These are phyloP conservation scores for Meandrina meandrites DNA, from an alignment of 92 coral and sea anemone species.

Conservation along the genomic window DNA sequence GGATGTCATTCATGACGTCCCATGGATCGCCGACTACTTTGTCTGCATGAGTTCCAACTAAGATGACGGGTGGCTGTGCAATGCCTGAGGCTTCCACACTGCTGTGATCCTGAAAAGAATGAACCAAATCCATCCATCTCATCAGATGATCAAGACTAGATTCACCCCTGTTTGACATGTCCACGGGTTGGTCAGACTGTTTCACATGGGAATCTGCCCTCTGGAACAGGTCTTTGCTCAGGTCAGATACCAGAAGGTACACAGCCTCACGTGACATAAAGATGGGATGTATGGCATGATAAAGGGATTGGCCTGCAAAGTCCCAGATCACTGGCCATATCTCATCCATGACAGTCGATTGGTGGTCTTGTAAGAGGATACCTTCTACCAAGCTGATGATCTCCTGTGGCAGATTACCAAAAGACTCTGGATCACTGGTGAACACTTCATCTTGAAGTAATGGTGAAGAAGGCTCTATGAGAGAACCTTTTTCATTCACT, in stretches of 20 bases:
- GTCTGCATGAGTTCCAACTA: slow-evolving; percentile 53
- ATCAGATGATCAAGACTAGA: slow-evolving; percentile 38
- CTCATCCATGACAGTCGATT: slow-evolving; percentile 4
- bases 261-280: slow-evolving; percentile 49
- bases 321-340: slow-evolving; percentile 55
- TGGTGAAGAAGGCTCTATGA: slow-evolving; percentile 2
- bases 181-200: not conserved
- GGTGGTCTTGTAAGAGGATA: slow-evolving; percentile 21
- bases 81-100: not conserved
- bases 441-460: slow-evolving; percentile 25
- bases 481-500: not conserved
- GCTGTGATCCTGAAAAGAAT: slow-evolving; percentile 23
- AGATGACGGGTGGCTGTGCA: slow-evolving; percentile 44
- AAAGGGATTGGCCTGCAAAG: slow-evolving; percentile 44
- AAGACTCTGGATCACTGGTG: slow-evolving; percentile 1
- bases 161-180: not conserved
- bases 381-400: slow-evolving; percentile 31
- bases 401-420: slow-evolving; percentile 8
- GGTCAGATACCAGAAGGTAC: slow-evolving; percentile 35
- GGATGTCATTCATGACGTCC: slow-evolving; percentile 19
- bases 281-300: slow-evolving; percentile 39
- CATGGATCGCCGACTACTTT: slow-evolving; percentile 40
- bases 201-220: not conserved
- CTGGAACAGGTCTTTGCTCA: slow-evolving; percentile 28
- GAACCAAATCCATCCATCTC: slow-evolving; percentile 51